Conservation (phyloP, 2,797 vertebrate genomes). For the Cyclopterus lumpus region DNA sequence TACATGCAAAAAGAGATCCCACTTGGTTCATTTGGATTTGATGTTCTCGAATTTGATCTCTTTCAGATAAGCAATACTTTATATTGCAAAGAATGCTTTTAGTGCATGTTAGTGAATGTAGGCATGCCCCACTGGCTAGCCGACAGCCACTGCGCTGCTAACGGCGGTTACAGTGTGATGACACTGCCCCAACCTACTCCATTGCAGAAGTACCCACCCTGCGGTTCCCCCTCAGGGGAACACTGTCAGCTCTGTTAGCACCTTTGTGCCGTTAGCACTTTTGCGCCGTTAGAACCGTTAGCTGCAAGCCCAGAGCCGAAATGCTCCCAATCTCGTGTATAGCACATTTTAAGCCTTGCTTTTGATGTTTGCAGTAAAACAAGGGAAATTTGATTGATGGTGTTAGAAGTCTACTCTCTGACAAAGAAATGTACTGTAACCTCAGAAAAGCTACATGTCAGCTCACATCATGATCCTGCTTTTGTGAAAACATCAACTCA, state of each 20-base stretch:
- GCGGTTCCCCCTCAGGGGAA: not conserved
- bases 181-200: not conserved
- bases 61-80: not conserved
- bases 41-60: not conserved
- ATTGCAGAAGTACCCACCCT: not conserved
- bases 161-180: not conserved
- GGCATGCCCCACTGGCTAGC: not conserved
- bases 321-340: not conserved
- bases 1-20: slow-evolving; percentile 7
- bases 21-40: not conserved
- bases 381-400: not conserved
- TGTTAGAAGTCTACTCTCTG: not conserved
- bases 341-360: not conserved
- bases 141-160: not conserved
- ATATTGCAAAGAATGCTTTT: not conserved
- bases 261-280: too few species aligned
- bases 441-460: not conserved
- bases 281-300: not conserved
- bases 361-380: not conserved
- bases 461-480: slow-evolving; percentile 13
- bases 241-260: not conserved
- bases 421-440: slow-evolving; percentile 1
- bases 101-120: not conserved
- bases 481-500: slow-evolving; percentile 32
- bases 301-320: not conserved